Evolutionary conservation across 2,888 invertebrate genomes (phyloP).

Genomic region (Megalurothrips usitatus): DNA sequence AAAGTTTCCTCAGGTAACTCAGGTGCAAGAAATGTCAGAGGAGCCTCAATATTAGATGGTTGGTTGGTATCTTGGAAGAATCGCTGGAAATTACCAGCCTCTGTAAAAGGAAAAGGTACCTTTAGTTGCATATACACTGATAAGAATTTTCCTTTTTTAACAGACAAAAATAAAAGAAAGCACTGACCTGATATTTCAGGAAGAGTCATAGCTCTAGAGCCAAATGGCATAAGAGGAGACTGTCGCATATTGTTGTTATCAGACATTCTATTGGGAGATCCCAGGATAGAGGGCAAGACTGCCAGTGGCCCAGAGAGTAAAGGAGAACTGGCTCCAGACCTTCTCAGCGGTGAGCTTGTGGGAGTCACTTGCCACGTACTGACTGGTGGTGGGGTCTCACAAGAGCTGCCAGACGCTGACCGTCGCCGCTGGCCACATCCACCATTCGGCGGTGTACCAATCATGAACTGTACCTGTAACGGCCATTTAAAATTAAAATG

Average conservation of each 20-base stretch:
- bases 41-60: conserved; percentile 50
- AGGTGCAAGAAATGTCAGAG: conserved; percentile 77
- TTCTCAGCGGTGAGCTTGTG: conserved; percentile 62
- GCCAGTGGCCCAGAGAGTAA: conserved; percentile 62
- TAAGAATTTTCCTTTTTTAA: background rate
- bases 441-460: conserved; percentile 78
- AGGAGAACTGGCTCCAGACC: conserved; percentile 64
- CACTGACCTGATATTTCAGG: conserved; percentile 50
- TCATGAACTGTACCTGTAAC: conserved; percentile 69
- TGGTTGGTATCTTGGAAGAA: conserved; percentile 38
- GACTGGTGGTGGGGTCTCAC: conserved; percentile 70
- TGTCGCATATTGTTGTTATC: conserved; percentile 53
- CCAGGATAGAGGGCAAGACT: conserved; percentile 33
- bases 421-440: conserved; percentile 44
- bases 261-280: background rate
- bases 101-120: conserved; percentile 45
- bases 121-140: conserved; percentile 37
- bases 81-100: background rate
- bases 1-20: conserved; percentile 94
- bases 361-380: conserved; percentile 80
- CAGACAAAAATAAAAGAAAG: background rate
- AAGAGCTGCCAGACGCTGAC: conserved; percentile 46
- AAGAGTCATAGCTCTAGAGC: conserved; percentile 62
- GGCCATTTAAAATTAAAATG: conserved; percentile 32
- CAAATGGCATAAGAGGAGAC: conserved; percentile 58